Conservation (phyloP, 2,888 invertebrate genomes). For the Elegia similella region DNA sequence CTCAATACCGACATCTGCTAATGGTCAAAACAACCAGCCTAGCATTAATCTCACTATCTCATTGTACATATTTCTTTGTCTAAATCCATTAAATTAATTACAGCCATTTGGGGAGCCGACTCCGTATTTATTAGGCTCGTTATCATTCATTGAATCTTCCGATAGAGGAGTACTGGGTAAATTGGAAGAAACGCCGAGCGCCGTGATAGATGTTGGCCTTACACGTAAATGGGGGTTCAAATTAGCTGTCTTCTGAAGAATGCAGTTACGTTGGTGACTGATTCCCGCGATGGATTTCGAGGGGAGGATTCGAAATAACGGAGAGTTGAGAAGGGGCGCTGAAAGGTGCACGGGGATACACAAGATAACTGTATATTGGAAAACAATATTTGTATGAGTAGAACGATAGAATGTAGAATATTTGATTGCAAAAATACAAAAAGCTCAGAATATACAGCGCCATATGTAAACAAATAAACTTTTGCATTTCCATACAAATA, state of each 20-base stretch:
- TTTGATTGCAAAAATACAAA: no score
- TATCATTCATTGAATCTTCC: constrained; percentile 80
- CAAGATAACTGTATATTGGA: no score
- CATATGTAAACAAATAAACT: no score
- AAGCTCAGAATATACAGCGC: no score
- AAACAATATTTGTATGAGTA: no score
- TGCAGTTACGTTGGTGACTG: constrained; percentile 73
- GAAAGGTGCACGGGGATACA: no score
- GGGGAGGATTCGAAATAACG: constrained; percentile 31
- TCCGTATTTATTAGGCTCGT: constrained; percentile 79
- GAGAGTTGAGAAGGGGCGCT: background rate
- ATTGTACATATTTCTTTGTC: constrained; percentile 80
- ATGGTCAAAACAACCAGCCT: constrained; percentile 63
- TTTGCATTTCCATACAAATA: no score
- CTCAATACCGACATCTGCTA: constrained; percentile 47
- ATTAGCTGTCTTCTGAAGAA: constrained; percentile 76
- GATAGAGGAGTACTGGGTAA: constrained; percentile 64
- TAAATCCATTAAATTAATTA: constrained; percentile 82
- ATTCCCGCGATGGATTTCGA: constrained; percentile 52
- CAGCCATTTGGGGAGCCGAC: constrained; percentile 74
- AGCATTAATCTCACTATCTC: constrained; percentile 77
- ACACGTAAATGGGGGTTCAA: constrained; percentile 73
- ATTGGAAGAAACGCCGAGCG: constrained; percentile 66
- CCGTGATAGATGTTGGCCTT: constrained; percentile 72
- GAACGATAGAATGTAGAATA: no score